Conservation (phyloP, 2,888 invertebrate species). For the Aplocera efformata region DNA sequence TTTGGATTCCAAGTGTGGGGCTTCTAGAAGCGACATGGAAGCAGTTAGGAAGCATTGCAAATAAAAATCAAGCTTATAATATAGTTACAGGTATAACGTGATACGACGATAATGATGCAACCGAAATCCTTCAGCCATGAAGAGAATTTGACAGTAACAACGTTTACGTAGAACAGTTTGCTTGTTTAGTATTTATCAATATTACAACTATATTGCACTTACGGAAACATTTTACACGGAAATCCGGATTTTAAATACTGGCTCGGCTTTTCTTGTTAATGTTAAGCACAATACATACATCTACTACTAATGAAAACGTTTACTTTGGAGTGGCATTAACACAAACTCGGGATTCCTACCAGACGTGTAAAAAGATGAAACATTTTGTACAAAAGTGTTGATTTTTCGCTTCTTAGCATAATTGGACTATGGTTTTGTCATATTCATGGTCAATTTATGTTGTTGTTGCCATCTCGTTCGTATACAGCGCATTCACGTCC, state of each 20-base stretch:
- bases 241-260: constrained; percentile 77
- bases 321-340: constrained; percentile 41
- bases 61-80: constrained; percentile 50
- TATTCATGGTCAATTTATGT: constrained; percentile 32
- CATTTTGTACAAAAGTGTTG: constrained; percentile 35
- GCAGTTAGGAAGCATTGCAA: constrained; percentile 65
- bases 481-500: constrained; percentile 38
- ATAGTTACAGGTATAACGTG: constrained; percentile 34
- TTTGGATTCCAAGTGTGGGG: constrained; percentile 52
- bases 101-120: constrained; percentile 41
- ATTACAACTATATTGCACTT: constrained; percentile 75
- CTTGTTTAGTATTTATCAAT: constrained; percentile 43
- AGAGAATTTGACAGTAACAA: constrained; percentile 18
- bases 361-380: constrained; percentile 31
- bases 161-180: constrained; percentile 28
- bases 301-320: constrained; percentile 48
- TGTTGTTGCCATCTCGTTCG: constrained; percentile 29
- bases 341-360: constrained; percentile 28
- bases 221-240: constrained; percentile 65
- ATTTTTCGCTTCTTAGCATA: constrained; percentile 28
- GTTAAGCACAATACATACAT: constrained; percentile 45
- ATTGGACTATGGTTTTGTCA: constrained; percentile 35
- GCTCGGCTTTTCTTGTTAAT: constrained; percentile 70
- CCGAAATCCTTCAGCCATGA: constrained; percentile 32
- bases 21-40: constrained; percentile 63